Evolutionary conservation across 2,888 invertebrate genomes (phyloP).

Genomic region (Nephrotoma flavescens): DNA sequence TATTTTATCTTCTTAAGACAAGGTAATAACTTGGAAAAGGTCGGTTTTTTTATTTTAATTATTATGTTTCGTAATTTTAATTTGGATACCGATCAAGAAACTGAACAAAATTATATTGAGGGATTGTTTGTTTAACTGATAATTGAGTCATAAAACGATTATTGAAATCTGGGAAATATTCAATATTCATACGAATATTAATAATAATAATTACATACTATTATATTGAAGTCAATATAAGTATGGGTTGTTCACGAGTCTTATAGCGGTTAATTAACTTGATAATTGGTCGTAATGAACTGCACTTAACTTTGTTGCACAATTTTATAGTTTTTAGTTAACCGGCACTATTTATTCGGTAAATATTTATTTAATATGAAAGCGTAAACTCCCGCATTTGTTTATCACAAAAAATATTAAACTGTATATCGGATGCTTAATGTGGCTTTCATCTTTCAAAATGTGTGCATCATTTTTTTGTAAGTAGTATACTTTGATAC

Average conservation of each 20-base stretch:
- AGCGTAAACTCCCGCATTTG: background rate
- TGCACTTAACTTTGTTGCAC: background rate
- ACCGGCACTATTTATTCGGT: background rate
- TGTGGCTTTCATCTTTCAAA: too few relatives aligned
- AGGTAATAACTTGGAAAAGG: background rate
- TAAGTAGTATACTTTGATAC: too few relatives aligned
- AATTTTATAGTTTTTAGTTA: background rate
- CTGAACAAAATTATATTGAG: background rate
- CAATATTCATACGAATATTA: background rate
- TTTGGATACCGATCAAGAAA: background rate
- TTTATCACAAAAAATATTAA: too few relatives aligned
- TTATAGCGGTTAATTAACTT: background rate
- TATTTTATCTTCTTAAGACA: background rate
- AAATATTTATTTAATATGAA: background rate
- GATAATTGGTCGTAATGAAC: background rate
- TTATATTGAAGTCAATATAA: background rate
- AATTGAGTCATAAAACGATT: background rate
- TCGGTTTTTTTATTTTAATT: background rate
- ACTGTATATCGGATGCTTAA: too few relatives aligned
- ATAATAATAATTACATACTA: background rate
- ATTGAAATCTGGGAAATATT: background rate
- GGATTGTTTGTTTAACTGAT: background rate
- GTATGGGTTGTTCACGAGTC: background rate
- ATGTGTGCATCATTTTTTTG: background rate
- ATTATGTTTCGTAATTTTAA: background rate